Evolutionary conservation across 1,140 invertebrate species (phyloP).

Genomic region (Nymphalis io): DNA sequence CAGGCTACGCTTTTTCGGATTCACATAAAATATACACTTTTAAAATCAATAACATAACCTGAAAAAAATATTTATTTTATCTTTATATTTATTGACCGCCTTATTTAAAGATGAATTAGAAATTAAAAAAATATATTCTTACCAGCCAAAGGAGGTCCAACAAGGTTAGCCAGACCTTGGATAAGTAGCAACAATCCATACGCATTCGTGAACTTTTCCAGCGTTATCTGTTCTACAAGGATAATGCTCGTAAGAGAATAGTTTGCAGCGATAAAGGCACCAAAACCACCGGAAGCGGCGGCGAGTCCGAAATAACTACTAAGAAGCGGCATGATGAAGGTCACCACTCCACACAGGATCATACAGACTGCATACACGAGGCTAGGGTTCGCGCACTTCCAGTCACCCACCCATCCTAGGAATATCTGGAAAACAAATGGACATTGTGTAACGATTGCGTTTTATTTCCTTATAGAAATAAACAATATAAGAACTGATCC

Average conservation of each 20-base stretch:
- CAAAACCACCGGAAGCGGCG: slow-evolving; percentile 86
- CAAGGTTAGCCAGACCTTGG: slow-evolving; percentile 92
- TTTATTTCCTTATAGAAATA: too few species aligned
- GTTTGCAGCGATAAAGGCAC: slow-evolving; percentile 92
- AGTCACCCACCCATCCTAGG: slow-evolving; percentile 93
- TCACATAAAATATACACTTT: too few species aligned
- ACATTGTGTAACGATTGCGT: neutral
- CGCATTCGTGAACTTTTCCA: slow-evolving; percentile 94
- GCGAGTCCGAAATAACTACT: slow-evolving; percentile 83
- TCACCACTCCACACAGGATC: slow-evolving; percentile 87
- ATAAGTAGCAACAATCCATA: slow-evolving; percentile 93
- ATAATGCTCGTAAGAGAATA: slow-evolving; percentile 93
- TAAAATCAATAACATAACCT: too few species aligned
- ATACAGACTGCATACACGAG: slow-evolving; percentile 90
- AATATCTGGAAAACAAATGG: slow-evolving; percentile 84
- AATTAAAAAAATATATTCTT: slow-evolving; percentile 15
- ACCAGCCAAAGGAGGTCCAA: slow-evolving; percentile 94
- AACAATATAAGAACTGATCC: neutral
- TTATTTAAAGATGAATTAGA: too few species aligned
- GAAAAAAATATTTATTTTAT: too few species aligned
- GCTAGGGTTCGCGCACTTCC: slow-evolving; percentile 86
- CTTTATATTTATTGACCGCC: too few species aligned
- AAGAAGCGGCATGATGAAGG: slow-evolving; percentile 85
- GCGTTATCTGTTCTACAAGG: slow-evolving; percentile 90
- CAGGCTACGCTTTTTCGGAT: too few species aligned